A percentile compares a stretch with the other conserved stretches of the same genome.
These are phyloP conservation scores for Tragelaphus scriptus DNA, from an alignment of 2,113 vertebrate species.

Conservation along the genomic window DNA sequence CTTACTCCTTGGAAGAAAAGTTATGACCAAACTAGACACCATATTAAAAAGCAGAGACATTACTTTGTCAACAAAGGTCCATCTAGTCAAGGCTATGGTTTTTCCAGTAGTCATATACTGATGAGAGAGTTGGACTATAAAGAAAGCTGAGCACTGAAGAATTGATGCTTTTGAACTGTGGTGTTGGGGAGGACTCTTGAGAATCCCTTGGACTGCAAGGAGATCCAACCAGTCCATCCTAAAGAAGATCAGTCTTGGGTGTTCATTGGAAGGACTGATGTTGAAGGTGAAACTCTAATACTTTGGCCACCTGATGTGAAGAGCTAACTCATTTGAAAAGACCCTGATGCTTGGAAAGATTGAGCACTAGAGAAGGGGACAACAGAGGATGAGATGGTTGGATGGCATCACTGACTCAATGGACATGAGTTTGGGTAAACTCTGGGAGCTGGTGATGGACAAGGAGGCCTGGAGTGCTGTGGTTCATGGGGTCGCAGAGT, in stretches of 20 bases:
- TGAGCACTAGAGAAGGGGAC: neutral
- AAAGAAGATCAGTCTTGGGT: neutral
- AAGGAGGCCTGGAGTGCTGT: neutral
- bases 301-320: neutral
- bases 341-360: neutral
- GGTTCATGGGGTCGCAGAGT: neutral
- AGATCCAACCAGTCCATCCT: neutral
- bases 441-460: neutral
- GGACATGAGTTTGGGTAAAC: neutral
- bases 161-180: neutral
- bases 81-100: neutral
- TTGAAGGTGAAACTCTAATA: neutral
- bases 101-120: neutral
- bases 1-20: neutral
- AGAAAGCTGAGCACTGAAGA: rapidly evolving
- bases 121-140: neutral
- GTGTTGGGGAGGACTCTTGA: neutral
- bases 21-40: neutral
- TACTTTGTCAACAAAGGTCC: neutral
- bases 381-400: neutral
- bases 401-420: neutral
- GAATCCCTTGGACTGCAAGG: neutral
- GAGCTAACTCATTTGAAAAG: neutral
- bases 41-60: neutral
- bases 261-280: neutral